Conservation (phyloP, 37 sponge, comb jelly and placozoan species). For the Eunapius fragilis region DNA sequence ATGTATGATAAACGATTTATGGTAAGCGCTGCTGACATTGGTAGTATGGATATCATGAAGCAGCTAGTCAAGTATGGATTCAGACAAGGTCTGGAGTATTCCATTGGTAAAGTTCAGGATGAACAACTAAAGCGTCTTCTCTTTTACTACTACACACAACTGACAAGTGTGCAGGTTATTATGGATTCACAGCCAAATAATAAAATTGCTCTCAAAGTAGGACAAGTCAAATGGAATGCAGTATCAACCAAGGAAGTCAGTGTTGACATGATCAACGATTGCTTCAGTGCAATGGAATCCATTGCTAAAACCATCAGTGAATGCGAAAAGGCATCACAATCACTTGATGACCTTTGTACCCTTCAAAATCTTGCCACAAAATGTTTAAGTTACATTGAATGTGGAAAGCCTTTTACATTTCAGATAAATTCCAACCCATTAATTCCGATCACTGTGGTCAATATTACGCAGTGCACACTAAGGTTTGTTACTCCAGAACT, state of each 20-base stretch:
- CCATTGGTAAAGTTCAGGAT: slow-evolving; percentile 15
- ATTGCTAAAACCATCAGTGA: slow-evolving; percentile 5
- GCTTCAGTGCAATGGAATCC: slow-evolving; percentile 23
- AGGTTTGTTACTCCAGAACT: slow-evolving; percentile 45
- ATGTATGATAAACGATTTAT: slow-evolving; percentile 21
- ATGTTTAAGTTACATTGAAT: slow-evolving; percentile 40
- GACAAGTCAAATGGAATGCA: slow-evolving; percentile 31
- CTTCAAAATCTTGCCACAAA: slow-evolving; percentile 28
- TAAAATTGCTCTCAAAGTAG: neutral
- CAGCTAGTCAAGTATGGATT: slow-evolving; percentile 53
- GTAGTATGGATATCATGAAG: slow-evolving; percentile 21
- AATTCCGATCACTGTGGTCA: slow-evolving; percentile 32
- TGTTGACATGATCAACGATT: slow-evolving; percentile 35
- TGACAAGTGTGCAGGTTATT: neutral
- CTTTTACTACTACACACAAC: slow-evolving; percentile 57
- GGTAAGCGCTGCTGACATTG: slow-evolving; percentile 23
- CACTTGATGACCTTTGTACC: neutral
- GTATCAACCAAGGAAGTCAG: slow-evolving; percentile 15
- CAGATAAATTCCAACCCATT: neutral
- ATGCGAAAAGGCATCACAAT: neutral
- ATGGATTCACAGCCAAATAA: neutral
- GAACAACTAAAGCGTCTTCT: slow-evolving; percentile 28
- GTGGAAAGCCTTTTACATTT: neutral
- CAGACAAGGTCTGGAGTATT: slow-evolving; percentile 13
- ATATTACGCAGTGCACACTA: slow-evolving; percentile 43